Evolutionary conservation across 2,888 invertebrate species (phyloP).

Genomic region (Drosophila mimetica): DNA sequence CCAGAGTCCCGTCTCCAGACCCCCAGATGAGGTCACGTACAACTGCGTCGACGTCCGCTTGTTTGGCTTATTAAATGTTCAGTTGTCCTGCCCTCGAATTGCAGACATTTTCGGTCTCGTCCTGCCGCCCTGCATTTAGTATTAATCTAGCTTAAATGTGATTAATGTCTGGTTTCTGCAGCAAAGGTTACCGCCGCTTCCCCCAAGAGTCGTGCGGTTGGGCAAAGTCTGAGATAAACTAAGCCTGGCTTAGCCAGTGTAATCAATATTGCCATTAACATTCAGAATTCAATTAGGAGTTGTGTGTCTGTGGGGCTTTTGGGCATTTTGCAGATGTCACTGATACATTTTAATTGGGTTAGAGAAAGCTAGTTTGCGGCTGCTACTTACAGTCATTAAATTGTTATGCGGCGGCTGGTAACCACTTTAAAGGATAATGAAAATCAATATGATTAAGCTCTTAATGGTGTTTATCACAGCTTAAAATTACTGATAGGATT

Average conservation of each 20-base stretch:
- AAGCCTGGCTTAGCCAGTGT: constrained; percentile 29
- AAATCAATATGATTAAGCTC: background rate
- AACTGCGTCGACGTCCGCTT: constrained; percentile 59
- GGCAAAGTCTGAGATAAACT: constrained; percentile 16
- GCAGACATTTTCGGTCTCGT: constrained; percentile 32
- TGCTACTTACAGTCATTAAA: background rate
- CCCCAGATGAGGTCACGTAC: constrained; percentile 66
- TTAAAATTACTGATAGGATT: background rate
- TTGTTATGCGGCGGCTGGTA: background rate
- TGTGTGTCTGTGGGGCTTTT: background rate
- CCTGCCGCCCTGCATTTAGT: constrained; percentile 44
- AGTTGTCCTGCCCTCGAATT: constrained; percentile 42
- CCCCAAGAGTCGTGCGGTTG: constrained; percentile 15
- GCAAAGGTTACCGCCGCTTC: constrained; percentile 22
- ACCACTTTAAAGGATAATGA: background rate
- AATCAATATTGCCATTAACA: constrained; percentile 27
- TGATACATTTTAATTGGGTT: background rate
- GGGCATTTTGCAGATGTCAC: background rate
- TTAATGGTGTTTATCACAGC: background rate
- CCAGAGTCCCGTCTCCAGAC: constrained; percentile 14
- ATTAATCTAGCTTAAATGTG: constrained; percentile 72
- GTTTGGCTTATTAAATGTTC: constrained; percentile 74
- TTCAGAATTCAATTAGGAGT: constrained; percentile 32
- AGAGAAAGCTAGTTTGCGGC: background rate
- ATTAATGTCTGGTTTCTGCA: constrained; percentile 56